Base-by-base conservation (phyloP, 2,888 invertebrate genomes). In the Habrosyne pyritoides region DNA sequence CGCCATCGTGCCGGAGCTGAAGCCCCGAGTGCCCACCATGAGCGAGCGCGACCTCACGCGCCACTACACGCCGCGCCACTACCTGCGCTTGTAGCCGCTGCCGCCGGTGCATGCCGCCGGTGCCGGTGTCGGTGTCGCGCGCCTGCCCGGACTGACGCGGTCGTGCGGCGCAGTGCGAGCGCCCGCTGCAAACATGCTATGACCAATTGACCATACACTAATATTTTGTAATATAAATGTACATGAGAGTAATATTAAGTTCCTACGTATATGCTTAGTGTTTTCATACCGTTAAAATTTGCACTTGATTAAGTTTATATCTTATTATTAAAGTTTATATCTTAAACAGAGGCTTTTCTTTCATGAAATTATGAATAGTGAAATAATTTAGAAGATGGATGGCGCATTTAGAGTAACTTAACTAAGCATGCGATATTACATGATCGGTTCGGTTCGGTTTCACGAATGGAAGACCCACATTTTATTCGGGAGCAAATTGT, bases 21-120 rank as follows among this genome's bases (percentile, higher is more conserved):
- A 94, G 79, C 94, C 94, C 54, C 86, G 93, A 63, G 93, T 89
- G 69, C 93, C 92, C 64, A 93, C 93, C 59, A 93, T 93, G 93
- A 93, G 93, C 74, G 93, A 94, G 83, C 86, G 93, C 52, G 94
- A 94, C 79, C 84, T 94, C 36, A 93, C 93, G 54, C 85, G 81
- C 69, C 72, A 66, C 65, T 81, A 77, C 79, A 81, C 80, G 71
- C 77, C 81, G 64, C 73, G 83, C 42, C 73, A 75, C 64, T 79
- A 74, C 63, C 63, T 68, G 61, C 69, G 67, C 59, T 65, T 63
- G 49, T 64, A 56, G 60, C 53, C 36, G 28, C 36, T 73, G 71
- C 64, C 63, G 67, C 59, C 64, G 58, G 60, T 52, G 46, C 21
- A 8, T 52, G 47, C 53, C 21, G n/a, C 28, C 30, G 7, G 21